phyloP scores from a whole-genome alignment of 2,888 invertebrate genomes.

The Abscondita cerata region DNA sequence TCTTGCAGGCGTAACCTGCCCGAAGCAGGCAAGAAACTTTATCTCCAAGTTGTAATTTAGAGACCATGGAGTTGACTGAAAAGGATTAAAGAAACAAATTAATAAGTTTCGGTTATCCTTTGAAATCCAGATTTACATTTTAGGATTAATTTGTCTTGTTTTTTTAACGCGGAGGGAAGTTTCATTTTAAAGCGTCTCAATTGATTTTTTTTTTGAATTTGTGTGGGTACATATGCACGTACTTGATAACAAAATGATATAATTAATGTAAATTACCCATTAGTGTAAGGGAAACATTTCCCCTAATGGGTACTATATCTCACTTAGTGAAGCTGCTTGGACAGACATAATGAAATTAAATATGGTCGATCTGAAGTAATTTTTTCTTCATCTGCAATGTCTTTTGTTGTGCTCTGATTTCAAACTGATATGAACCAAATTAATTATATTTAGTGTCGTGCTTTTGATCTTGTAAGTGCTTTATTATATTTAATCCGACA shows the following conservation, averaged over 20 bases:
- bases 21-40: slow-evolving; percentile 15
- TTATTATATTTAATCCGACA: too few relatives aligned
- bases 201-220: too few relatives aligned
- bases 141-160: slow-evolving; percentile 11
- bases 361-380: background rate
- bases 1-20: slow-evolving; percentile 22
- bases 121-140: background rate
- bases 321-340: slow-evolving; percentile 2
- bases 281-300: slow-evolving; percentile 7
- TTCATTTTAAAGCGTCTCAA: too few relatives aligned
- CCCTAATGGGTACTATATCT: slow-evolving; percentile 9
- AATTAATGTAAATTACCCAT: slow-evolving; percentile 8
- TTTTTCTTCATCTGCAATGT: too few relatives aligned
- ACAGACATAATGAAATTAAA: slow-evolving; percentile 10
- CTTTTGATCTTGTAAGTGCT: too few relatives aligned
- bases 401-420: too few relatives aligned
- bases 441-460: too few relatives aligned
- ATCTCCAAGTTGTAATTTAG: slow-evolving; percentile 10
- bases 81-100: slow-evolving; percentile 26
- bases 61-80: slow-evolving; percentile 3
- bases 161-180: background rate
- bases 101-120: slow-evolving; percentile 21
- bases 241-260: background rate
- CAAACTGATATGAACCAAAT: too few relatives aligned
- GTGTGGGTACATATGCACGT: background rate